Evolutionary conservation across 2,113 vertebrate species (phyloP), one percentile per base, ranked within the genome.

Genomic region (Smithornis capensis): DNA sequence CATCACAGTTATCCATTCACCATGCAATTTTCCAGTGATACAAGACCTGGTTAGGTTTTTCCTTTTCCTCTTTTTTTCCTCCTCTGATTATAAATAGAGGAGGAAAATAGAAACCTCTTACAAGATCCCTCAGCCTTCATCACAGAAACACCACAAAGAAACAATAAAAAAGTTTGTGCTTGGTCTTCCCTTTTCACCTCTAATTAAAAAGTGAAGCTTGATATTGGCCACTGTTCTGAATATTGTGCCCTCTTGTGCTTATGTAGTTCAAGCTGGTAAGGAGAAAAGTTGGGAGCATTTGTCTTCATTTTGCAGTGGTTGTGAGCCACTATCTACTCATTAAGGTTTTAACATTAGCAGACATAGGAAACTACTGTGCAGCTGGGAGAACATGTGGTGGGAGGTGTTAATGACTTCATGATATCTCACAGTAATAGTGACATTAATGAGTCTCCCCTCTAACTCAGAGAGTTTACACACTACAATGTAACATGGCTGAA

Each of bases 311-410:
- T 93, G 71, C 42, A 27, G 74, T 69, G 63, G 50, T 63, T 73
- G 40, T 84, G 69, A 92, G 88, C 35, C 5, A 1, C 83, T 92
- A 0, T 71, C 62, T 68, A 71, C 68, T 92, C 73, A 55, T 83
- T 89, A 91, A 95, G 90, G 59, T 76, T 87, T 87, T 88, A 83
- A 45, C 73, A 29, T 88, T 38, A 60, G 38, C 56, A 87, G 55
- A 65, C 44, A 28, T 9, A 60, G 47, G 83, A 94, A 79, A 57
- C 21, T 4, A 6, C 47, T 40, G 52, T 89, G 75, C 83, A 90
- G 83, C 94, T 93, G 92, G 70, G 70, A 84, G 91, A 95, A 77
- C 47, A 47, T 92, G 90, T 95, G 92, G 89, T 56, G 74, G 94
- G 85, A 81, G 62, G 35, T 95, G 91, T 86, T 95, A 94, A 96